Evolutionary conservation across 2,888 invertebrate species (phyloP), one percentile per base, ranked within the genome.

Genomic region (Drosophila tanythrix): DNA sequence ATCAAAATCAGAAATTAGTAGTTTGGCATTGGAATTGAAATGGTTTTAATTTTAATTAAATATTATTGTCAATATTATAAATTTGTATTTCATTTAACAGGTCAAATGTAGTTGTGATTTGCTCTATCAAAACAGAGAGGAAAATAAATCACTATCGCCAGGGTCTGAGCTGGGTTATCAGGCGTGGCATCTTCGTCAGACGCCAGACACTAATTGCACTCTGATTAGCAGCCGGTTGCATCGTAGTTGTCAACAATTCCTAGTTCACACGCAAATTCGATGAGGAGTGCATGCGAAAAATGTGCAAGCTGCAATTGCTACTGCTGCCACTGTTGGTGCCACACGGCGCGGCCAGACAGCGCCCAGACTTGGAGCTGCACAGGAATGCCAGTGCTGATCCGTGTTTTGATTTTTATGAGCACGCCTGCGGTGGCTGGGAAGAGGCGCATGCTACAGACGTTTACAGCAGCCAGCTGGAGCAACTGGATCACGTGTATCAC

Each of bases 381-480:
- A 52, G 69, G 58, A 52, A 71, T 15, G 8, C 4, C 1, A n/a
- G n/a, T 0, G 48, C 11, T 8, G 27, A 57, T 33, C 57, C 86
- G 0, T 83, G 83, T 2, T 7, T 0, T 0, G 86, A 88, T 13
- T 86, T 83, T 51, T 83, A 88, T 31, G 60, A n/a, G 4, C 51
- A 70, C 11, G 83, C 88, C 50, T 83, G 83, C 38, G 86, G 88
- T 2, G 56, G 64, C 8, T 83, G 83, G 83, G 29, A 58, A 0
- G 0, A 6, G 25, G 66, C 38, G 25, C 70, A 88, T 7, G 38
- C 4, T 0, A 27, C 3, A 0, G 57, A 38, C 13, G n/a, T 18
- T 25, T 76, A 71, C 15, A 3, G 15, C 21, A 88, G 71, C 11
- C 35, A 71, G 7, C 1, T 88, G 57, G 67, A 43, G 18, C 64